Base-by-base conservation (phyloP, 2,113 vertebrate species). In the Orcinus orca region DNA sequence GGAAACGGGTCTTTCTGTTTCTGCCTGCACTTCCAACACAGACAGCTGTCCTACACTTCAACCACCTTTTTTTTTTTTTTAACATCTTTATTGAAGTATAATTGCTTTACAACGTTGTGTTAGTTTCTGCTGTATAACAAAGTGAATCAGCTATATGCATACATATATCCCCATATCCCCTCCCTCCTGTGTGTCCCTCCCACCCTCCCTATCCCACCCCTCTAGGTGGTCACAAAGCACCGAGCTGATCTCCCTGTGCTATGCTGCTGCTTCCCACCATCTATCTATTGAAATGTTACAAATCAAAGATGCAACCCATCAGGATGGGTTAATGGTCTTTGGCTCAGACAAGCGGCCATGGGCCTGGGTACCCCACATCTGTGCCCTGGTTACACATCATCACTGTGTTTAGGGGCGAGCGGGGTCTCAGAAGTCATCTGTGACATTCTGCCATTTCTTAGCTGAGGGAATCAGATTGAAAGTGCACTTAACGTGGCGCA, bases 321-420 rank as follows among this genome's bases (percentile, higher is more conserved):
- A 53, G 25, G 23, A 12, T 1, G 8, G 6, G 18, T 11, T 62
- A n/a, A 36, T 1, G 5, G 13, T 17, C 68, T 3, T 44, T 44
- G 18, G 29, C 55, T 71, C 36, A 71, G 31, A 50, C 1, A 5
- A 41, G 63, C 25, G 0, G 3, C 23, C 5, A 0, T 1, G 15
- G 71, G 12, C 63, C 17, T 67, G 2, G 2, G 31, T 62, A 23
- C 38, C 29, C 73, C 20, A 26, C 20, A 2, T 14, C 50, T 26
- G 73, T 20, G 63, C 3, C 14, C 23, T 13, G 0, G 3, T 12
- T 23, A 5, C 7, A 2, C 10, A 3, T 2, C 1, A 1, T 11
- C 17, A 0, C 18, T 41, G 8, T 0, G 17, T 36, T 44, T 3
- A 63, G 36, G 62, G 62, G 50, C 0, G 1, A n/a, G 17, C 0